Evolutionary conservation across 2,113 vertebrate genomes (phyloP).

Genomic region (Australoheros scitulus): DNA sequence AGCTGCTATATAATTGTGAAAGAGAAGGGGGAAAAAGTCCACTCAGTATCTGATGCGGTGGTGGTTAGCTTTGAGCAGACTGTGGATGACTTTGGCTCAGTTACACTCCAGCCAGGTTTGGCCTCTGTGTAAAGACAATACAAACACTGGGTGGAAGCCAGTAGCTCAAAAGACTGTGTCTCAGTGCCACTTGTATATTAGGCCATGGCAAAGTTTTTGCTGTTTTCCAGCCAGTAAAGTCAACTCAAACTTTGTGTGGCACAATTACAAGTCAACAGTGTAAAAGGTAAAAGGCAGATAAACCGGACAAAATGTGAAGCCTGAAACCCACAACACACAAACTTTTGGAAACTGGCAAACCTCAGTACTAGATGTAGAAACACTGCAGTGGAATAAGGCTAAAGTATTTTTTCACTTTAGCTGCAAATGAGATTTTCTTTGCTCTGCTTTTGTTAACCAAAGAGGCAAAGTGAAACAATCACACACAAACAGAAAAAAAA

Average conservation of each 20-base stretch:
- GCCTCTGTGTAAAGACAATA: constrained; percentile 55
- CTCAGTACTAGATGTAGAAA: neutral
- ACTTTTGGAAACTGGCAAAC: constrained; percentile 4
- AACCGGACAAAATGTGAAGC: neutral
- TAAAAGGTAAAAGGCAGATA: constrained; percentile 10
- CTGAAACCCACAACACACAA: neutral
- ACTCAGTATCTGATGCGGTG: neutral
- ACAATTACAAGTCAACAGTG: constrained; percentile 25
- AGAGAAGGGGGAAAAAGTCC: neutral
- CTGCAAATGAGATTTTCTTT: neutral
- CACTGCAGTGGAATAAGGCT: neutral
- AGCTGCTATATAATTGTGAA: neutral
- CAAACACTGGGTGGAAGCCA: constrained; percentile 49
- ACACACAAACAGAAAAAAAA: neutral
- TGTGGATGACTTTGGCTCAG: constrained; percentile 45
- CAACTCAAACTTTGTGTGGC: constrained; percentile 56
- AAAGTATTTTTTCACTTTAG: neutral
- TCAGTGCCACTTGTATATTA: constrained; percentile 46
- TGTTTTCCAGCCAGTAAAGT: constrained; percentile 55
- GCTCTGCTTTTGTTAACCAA: neutral
- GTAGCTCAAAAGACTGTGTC: constrained; percentile 48
- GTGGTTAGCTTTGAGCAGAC: constrained; percentile 27
- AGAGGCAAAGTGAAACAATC: neutral
- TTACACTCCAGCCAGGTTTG: constrained; percentile 52
- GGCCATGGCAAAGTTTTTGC: constrained; percentile 52